A percentile compares a stretch with the other conserved stretches of the same genome.
Conservation (phyloP, 2,888 invertebrate genomes). For the Doris montereyensis region DNA sequence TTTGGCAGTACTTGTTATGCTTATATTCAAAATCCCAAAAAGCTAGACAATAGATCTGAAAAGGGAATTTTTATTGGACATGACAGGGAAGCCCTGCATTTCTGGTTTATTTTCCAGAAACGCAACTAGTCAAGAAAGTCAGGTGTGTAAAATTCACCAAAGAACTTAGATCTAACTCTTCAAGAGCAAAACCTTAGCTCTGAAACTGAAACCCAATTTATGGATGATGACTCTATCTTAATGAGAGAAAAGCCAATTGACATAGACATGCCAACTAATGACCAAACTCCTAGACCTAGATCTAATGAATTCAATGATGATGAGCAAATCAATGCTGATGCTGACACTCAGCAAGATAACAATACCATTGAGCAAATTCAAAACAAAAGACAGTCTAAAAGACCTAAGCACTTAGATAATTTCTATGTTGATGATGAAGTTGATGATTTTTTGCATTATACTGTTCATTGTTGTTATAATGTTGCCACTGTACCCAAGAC, state of each 20-base stretch:
- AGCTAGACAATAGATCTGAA: slow-evolving; percentile 24
- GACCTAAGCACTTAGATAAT: neutral
- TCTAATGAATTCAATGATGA: neutral
- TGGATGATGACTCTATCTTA: too few species aligned
- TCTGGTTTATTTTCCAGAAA: slow-evolving; percentile 39
- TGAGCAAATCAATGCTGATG: too few species aligned
- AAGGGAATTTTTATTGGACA: slow-evolving; percentile 36
- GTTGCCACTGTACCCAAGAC: slow-evolving; percentile 35
- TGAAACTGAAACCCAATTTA: too few species aligned
- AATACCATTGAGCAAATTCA: too few species aligned
- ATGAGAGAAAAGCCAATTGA: too few species aligned
- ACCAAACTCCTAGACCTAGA: too few species aligned
- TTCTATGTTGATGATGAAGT: slow-evolving; percentile 9
- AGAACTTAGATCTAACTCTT: too few species aligned
- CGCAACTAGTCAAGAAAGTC: slow-evolving; percentile 3
- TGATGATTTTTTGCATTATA: slow-evolving; percentile 28
- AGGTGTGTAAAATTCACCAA: slow-evolving; percentile 28
- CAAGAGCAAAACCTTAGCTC: too few species aligned
- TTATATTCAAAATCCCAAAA: too few species aligned
- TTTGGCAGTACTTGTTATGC: neutral
- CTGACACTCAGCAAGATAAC: neutral
- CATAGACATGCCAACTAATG: too few species aligned
- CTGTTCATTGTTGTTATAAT: slow-evolving; percentile 44
- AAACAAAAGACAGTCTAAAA: neutral
- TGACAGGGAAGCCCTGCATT: neutral